Evolutionary conservation across 2,888 invertebrate species (phyloP).

Genomic region (Lumbricus terrestris): DNA sequence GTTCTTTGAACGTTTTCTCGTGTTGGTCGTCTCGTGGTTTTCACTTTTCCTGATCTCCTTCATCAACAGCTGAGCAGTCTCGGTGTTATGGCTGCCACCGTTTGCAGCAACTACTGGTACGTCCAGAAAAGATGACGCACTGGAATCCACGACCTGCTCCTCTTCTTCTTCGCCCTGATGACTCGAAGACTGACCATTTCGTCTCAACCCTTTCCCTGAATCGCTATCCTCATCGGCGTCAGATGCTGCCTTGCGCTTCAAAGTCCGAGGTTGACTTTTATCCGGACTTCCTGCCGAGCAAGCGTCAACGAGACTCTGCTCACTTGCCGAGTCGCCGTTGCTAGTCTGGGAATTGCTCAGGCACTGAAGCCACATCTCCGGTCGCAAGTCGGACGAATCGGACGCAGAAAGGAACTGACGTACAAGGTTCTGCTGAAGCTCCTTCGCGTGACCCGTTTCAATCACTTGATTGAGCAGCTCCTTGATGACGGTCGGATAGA

Average conservation of each 20-base stretch:
- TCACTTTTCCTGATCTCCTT: not conserved
- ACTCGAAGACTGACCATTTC: not conserved
- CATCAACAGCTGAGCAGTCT: not conserved
- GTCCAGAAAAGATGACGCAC: not conserved
- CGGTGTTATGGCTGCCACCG: not conserved
- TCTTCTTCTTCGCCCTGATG: not conserved
- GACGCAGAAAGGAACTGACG: conserved; percentile 5
- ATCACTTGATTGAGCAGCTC: conserved; percentile 43
- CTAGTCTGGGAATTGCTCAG: not conserved
- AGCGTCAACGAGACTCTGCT: not conserved
- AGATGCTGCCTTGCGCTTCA: not conserved
- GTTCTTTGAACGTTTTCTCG: not conserved
- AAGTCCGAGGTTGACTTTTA: not conserved
- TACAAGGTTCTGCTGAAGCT: conserved; percentile 26
- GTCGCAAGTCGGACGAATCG: not conserved
- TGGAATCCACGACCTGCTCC: not conserved
- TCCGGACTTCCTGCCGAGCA: not conserved
- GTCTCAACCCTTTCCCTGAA: not conserved
- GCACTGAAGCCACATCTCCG: not conserved
- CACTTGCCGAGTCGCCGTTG: not conserved
- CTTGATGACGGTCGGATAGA: conserved; percentile 44
- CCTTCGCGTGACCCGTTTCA: conserved; percentile 21
- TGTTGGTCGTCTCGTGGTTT: not conserved
- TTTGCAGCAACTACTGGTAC: not conserved
- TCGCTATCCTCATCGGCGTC: not conserved